Evolutionary conservation across 2,113 vertebrate species (phyloP).

Genomic region (Pelecanoides urinatrix): DNA sequence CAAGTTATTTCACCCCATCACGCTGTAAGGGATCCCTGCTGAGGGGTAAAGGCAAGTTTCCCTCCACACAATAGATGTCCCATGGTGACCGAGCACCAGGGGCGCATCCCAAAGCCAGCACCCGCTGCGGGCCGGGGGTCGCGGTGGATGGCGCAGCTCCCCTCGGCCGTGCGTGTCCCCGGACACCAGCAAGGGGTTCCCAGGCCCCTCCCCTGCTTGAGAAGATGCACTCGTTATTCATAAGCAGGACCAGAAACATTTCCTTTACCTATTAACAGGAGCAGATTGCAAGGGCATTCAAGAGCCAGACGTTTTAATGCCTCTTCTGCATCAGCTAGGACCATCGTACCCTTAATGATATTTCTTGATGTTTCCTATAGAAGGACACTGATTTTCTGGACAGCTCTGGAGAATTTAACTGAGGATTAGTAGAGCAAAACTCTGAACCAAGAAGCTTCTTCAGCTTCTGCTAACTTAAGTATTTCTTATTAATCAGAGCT

Average conservation of each 20-base stretch:
- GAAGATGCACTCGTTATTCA: not conserved
- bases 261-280: not conserved
- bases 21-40: not conserved
- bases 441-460: not conserved
- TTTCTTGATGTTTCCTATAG: fast-evolving
- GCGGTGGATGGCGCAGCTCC: too few relatives aligned
- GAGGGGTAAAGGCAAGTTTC: not conserved
- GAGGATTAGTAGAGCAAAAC: not conserved
- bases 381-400: not conserved
- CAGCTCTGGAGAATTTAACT: not conserved
- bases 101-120: not conserved
- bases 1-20: not conserved
- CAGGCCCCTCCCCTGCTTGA: not conserved
- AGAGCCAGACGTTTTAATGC: not conserved
- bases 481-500: not conserved
- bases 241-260: not conserved
- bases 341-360: not conserved
- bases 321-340: not conserved
- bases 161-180: fast-evolving
- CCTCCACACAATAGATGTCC: not conserved
- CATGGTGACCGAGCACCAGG: not conserved
- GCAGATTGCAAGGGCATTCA: not conserved
- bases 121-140: not conserved
- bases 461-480: not conserved
- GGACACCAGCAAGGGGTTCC: not conserved